A percentile compares a stretch with the other conserved stretches of the same genome.
Evolutionary conservation across 2,113 vertebrate genomes (phyloP).

Genomic region (Dermatemys mawii): DNA sequence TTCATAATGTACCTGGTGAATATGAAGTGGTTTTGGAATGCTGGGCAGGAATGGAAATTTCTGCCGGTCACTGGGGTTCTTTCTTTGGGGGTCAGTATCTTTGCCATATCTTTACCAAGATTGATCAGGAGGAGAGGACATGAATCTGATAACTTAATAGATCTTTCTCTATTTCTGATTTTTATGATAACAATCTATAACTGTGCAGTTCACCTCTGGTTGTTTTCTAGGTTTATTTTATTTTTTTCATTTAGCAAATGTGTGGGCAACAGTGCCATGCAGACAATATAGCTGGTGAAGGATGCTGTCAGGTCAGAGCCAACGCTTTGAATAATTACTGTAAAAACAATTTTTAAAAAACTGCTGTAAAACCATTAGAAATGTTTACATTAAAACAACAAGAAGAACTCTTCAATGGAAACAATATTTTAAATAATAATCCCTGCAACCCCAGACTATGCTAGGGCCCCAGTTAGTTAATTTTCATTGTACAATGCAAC

Average conservation of each 20-base stretch:
- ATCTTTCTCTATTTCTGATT: neutral
- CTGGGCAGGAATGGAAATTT: neutral
- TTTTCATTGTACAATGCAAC: neutral
- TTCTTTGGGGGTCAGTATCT: neutral
- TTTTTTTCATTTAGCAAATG: neutral
- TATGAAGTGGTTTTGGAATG: neutral
- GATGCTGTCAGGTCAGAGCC: neutral
- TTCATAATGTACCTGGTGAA: neutral
- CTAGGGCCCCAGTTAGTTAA: neutral
- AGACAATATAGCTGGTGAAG: neutral
- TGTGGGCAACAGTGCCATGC: neutral
- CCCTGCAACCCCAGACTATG: neutral
- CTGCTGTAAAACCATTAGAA: neutral
- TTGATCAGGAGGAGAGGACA: neutral
- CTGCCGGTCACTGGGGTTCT: neutral
- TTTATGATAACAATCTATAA: neutral
- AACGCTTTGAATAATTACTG: neutral
- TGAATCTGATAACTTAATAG: neutral
- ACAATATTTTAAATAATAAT: constrained; percentile 12
- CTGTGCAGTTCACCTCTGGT: neutral
- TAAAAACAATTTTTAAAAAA: neutral
- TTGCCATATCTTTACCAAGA: neutral
- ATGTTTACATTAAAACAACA: neutral
- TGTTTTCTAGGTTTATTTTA: neutral
- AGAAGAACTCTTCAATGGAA: neutral